Conservation (phyloP, 2,113 vertebrate species). For the Dasyurus viverrinus region DNA sequence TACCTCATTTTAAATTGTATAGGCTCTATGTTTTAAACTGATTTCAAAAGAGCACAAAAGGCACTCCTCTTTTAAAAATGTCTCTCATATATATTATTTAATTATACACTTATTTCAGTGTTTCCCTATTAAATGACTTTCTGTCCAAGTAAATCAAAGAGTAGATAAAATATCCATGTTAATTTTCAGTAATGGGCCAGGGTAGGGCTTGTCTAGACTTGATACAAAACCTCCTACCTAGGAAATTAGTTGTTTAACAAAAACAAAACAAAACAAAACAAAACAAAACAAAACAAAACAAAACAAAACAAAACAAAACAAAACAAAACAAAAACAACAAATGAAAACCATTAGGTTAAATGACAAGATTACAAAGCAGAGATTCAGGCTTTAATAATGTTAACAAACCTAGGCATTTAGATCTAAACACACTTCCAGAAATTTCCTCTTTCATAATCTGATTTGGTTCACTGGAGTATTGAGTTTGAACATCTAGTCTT, state of each 20-base stretch:
- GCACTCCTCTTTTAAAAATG: not conserved
- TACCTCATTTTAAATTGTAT: not conserved
- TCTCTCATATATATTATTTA: not conserved
- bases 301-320: constrained; percentile 10
- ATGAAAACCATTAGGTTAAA: not conserved
- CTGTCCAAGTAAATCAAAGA: not conserved
- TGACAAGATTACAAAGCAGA: not conserved
- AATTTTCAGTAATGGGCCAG: not conserved
- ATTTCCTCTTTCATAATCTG: not conserved
- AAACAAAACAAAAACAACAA: not conserved
- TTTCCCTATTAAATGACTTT: not conserved
- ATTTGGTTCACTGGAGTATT: not conserved
- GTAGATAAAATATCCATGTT: not conserved
- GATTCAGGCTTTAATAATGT: not conserved
- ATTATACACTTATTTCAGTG: not conserved
- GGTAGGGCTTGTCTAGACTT: not conserved
- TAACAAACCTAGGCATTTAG: not conserved
- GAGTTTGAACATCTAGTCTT: not conserved
- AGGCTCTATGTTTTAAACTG: not conserved
- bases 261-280: constrained; percentile 10
- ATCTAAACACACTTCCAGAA: not conserved
- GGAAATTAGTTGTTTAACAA: not conserved
- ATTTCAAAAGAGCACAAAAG: not conserved
- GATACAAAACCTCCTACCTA: not conserved
- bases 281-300: constrained; percentile 7